Percentiles rank a stretch among this genome's conserved stretches.
These are phyloP conservation scores for Halcyon smyrnensis DNA, from an alignment of 2,797 vertebrate genomes.

Conservation along the genomic window DNA sequence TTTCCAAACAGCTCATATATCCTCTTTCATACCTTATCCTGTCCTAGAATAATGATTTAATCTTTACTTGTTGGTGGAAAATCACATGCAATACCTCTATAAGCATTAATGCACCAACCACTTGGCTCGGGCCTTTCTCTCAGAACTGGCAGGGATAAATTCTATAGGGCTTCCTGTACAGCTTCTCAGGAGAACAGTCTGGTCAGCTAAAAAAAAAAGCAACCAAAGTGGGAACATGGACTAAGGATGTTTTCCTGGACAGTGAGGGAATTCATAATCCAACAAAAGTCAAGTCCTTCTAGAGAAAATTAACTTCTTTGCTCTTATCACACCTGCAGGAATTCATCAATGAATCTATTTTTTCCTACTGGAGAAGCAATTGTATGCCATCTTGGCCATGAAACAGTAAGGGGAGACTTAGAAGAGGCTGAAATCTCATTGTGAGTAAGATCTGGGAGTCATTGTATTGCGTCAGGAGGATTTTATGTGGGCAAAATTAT, in stretches of 20 bases:
- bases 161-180: too few relatives aligned
- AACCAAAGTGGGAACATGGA: background rate
- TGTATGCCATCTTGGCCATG: background rate
- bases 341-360: background rate
- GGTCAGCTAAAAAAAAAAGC: background rate
- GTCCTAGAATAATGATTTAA: background rate
- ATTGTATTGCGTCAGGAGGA: background rate
- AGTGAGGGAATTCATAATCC: background rate
- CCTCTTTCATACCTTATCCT: background rate
- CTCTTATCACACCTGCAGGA: background rate
- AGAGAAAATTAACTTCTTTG: background rate
- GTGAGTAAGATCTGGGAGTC: background rate
- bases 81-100: rapidly evolving
- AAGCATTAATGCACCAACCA: background rate
- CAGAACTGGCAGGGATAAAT: too few relatives aligned
- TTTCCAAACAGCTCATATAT: background rate
- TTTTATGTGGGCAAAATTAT: background rate
- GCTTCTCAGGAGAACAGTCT: too few relatives aligned
- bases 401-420: background rate
- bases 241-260: background rate
- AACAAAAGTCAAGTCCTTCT: background rate
- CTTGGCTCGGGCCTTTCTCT: too few relatives aligned
- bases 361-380: background rate
- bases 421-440: background rate
- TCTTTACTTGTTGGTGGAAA: background rate